Percentiles rank a stretch among this genome's conserved stretches.
Evolutionary conservation across 1,140 invertebrate species (phyloP).

Genomic region (Drosophila auraria): DNA sequence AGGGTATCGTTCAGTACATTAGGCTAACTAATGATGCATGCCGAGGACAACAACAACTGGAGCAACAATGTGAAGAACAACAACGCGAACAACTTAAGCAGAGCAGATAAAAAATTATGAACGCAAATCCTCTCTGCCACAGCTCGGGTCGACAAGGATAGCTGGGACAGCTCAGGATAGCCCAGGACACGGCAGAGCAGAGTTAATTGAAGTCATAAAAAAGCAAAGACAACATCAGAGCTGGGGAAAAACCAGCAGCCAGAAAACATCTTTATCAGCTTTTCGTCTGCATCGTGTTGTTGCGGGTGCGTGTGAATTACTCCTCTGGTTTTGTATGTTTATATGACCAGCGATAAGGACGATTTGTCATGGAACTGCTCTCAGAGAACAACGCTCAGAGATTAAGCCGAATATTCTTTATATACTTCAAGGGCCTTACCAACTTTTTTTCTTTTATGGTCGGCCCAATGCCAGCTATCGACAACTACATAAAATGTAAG

Average conservation of each 20-base stretch:
- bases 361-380: conserved; percentile 67
- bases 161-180: conserved; percentile 24
- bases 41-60: conserved; percentile 57
- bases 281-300: conserved; percentile 27
- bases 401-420: conserved; percentile 68
- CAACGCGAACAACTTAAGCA: conserved; percentile 68
- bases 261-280: conserved; percentile 73
- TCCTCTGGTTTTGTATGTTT: conserved; percentile 66
- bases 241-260: conserved; percentile 17
- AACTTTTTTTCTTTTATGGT: conserved; percentile 21
- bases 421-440: conserved; percentile 37
- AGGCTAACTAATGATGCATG: conserved; percentile 81
- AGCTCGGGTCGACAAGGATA: conserved; percentile 16
- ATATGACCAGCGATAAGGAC: conserved; percentile 66
- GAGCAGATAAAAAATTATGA: conserved; percentile 79
- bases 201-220: conserved; percentile 82
- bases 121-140: conserved; percentile 72
- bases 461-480: conserved; percentile 56
- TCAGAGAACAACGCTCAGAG: conserved; percentile 49
- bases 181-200: conserved; percentile 65
- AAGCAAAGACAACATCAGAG: conserved; percentile 59
- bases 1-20: conserved; percentile 70
- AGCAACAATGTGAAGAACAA: conserved; percentile 51
- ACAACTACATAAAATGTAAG: conserved; percentile 73
- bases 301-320: conserved; percentile 74